Evolutionary conservation across 1,140 invertebrate genomes (phyloP), one percentile per base, ranked within the genome.

Genomic region (Parasteatoda tepidariorum): DNA sequence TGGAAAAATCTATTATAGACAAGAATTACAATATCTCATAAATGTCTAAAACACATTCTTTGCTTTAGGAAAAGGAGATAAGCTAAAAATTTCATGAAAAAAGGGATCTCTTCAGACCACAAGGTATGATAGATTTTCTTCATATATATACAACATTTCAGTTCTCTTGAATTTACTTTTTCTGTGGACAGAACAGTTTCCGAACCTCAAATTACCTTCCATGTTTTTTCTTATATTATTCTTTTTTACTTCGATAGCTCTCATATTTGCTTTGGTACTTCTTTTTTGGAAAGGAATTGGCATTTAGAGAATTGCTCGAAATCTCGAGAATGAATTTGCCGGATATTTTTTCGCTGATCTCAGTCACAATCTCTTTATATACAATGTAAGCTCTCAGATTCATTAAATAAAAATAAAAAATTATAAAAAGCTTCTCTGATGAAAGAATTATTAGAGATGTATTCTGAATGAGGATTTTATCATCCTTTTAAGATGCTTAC

Each of bases 151-250:
- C 41, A 41, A 28, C 38, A 48, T 68, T 48, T 26, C 66, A 41
- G 22, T 24, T 68, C 34, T 13, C 66, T 4, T 28, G 66, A 68
- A 68, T 15, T 68, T 9, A 11, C 66, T 28, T 68, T 48, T 18
- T 26, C 9, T 68, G 34, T 68, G 11, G 31, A 48, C 24, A 68
- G 24, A 68, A 5, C 34, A 24, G 24, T 15, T 24, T 41, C 34
- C 28, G 34, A 28, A 48, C 38, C 34, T 68, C 34, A 48, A 68
- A 68, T 68, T 68, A 41, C n/a, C 38, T 68, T 68, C 22, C 66
- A 26, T 68, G 66, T 68, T 48, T 1, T 34, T 18, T 0, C 0
- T 24, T 18, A 4, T 68, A 24, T 67, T 28, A 38, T 48, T 68
- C 0, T 28, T 68, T 68, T 48, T 13, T 48, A 28, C 24, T 24